phyloP scores from a whole-genome alignment of 2,113 vertebrate genomes.

The Carollia perspicillata region DNA sequence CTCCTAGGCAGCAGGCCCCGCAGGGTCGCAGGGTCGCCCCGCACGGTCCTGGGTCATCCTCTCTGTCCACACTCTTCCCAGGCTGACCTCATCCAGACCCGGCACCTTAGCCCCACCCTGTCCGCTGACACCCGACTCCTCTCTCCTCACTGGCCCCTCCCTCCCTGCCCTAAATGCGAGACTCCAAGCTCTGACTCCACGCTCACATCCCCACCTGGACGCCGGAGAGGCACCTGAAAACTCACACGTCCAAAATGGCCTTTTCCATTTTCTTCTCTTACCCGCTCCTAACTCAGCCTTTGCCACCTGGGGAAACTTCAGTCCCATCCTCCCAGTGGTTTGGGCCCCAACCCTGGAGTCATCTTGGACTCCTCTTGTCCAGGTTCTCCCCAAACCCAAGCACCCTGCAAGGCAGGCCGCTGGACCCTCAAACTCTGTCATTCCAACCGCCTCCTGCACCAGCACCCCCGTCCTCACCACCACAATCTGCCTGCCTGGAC shows the following conservation, averaged over 20 bases:
- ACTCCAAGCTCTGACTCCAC: neutral
- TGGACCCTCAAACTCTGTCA: neutral
- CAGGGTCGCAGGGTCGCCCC: accelerated
- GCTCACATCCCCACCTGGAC: neutral
- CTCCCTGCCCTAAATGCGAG: neutral
- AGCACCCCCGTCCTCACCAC: too few relatives aligned
- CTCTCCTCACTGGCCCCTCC: neutral
- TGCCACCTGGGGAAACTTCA: neutral
- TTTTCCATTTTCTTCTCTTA: neutral
- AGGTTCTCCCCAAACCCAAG: neutral
- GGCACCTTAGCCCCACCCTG: neutral
- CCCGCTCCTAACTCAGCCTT: neutral
- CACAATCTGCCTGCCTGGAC: neutral
- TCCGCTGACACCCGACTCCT: neutral
- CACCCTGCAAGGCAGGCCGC: neutral
- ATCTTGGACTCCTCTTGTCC: neutral
- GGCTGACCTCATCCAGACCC: neutral
- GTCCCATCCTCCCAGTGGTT: too few relatives aligned
- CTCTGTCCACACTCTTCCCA: neutral
- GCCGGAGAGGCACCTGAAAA: neutral
- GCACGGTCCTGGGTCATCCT: accelerated
- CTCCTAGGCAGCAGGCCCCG: neutral
- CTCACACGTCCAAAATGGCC: neutral
- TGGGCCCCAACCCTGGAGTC: neutral
- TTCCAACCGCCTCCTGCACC: neutral